These are phyloP conservation scores for Agrotis ipsilon DNA, from an alignment of 2,888 invertebrate genomes.

Conservation along the genomic window DNA sequence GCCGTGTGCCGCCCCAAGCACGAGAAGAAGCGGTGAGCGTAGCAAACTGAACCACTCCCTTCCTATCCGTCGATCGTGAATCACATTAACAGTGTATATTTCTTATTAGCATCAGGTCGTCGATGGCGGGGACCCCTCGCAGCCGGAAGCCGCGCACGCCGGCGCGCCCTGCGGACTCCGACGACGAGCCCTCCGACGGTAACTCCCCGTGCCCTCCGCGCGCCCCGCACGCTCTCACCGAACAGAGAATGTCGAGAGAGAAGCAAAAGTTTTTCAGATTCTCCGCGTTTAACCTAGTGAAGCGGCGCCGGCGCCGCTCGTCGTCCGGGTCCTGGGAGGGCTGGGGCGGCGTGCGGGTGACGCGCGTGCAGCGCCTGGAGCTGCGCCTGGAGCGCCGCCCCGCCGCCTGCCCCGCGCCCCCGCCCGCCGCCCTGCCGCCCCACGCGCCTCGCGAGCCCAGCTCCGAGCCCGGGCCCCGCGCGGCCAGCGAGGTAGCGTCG, in stretches of 20 bases:
- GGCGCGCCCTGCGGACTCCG: slow-evolving; percentile 78
- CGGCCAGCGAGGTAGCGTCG: slow-evolving; percentile 48
- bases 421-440: slow-evolving; percentile 53
- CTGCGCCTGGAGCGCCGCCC: slow-evolving; percentile 76
- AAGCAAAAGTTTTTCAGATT: slow-evolving; percentile 96
- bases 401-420: slow-evolving; percentile 53
- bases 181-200: slow-evolving; percentile 90
- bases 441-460: slow-evolving; percentile 49
- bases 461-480: slow-evolving; percentile 49
- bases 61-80: fast-evolving
- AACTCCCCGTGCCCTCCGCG: slow-evolving; percentile 84
- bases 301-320: slow-evolving; percentile 82
- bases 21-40: slow-evolving; percentile 40
- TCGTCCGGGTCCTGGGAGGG: slow-evolving; percentile 84
- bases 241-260: slow-evolving; percentile 95
- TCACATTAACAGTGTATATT: background rate
- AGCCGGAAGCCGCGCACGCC: slow-evolving; percentile 72
- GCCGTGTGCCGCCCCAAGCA: slow-evolving; percentile 12
- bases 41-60: fast-evolving
- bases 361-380: slow-evolving; percentile 83
- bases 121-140: slow-evolving; percentile 71
- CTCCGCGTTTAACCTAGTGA: slow-evolving; percentile 94
- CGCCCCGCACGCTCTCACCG: slow-evolving; percentile 80
- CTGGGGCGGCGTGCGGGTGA: slow-evolving; percentile 85
- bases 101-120: slow-evolving; percentile 41